Evolutionary conservation across 2,888 invertebrate genomes (phyloP), one percentile per base, ranked within the genome.

Genomic region (Noctua pronuba): DNA sequence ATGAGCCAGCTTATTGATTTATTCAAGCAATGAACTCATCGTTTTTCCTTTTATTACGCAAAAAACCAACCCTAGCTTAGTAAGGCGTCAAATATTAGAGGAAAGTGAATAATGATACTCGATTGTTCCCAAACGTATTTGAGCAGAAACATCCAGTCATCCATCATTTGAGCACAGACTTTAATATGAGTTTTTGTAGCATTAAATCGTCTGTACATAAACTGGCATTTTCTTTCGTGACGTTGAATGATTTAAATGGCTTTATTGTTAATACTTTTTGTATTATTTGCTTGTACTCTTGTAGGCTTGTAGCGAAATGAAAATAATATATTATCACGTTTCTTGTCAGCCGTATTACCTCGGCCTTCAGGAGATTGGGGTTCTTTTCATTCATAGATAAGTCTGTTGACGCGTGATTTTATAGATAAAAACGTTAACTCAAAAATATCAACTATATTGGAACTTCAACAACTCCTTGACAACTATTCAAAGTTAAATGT

Each of bases 101-200:
- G 71, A 68, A 82, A 79, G 86, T 85, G 79, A 87, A 79, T 80
- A 79, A 87, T 87, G 74, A 76, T 65, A 55, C 44, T 62, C 70
- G 74, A 79, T 85, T 77, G 71, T 82, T 82, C 73, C 69, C 64
- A 60, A 74, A 76, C 73, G 71, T 75, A 80, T 82, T 82, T 70
- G 31, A 71, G 67, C 52, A 66, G 73, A 75, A 79, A 71, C 68
- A 68, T 60, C 64, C 35, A 73, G 46, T 70, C 49, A 66, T 81
- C 73, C 46, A 84, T 80, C 58, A 76, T 75, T 81, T 66, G 31
- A 46, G 65, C 60, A 60, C 71, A 68, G 35, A 83, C 60, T 79
- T 75, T 77, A 73, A 75, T 82, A 46, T 3, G 44, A 64, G 64
- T 74, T 79, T 82, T 82, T 77, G 71, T 67, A 64, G 67, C 62